Evolutionary conservation across 1,140 invertebrate species (phyloP), one percentile per base, ranked within the genome.

Genomic region (Achatina immaculata): DNA sequence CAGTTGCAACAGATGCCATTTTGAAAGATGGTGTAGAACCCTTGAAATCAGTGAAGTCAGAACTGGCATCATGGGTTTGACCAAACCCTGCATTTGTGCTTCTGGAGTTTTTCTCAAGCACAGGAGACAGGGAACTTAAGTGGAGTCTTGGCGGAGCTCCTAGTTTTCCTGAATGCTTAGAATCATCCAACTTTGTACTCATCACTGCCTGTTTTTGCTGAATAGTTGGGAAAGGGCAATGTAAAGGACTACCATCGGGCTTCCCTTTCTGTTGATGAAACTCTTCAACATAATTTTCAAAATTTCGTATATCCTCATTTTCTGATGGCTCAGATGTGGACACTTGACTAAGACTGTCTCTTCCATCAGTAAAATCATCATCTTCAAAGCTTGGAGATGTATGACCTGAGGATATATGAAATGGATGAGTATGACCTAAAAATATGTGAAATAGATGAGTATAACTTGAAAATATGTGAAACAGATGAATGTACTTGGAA

Each of bases 281-380:
- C 58, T 90, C 88, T 77, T 89, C 88, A 1, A 90, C 84, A 58
- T 90, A 90, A 21, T 85, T 83, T 45, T 90, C 89, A 81, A 90
- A 87, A 68, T 84, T 85, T 43, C 85, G 86, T 68, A 90, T 88
- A 71, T 90, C 89, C 68, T 90, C 89, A 43, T 85, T 87, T 77
- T 90, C 89, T n/a, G 88, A 89, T 65, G 88, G 88, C 72, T 89
- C 88, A 0, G 88, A 88, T 34, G 88, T 88, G 58, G 85, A 87
- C 38, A 89, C 86, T 80, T 88, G 87, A 82, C 89, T 88, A 21
- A 84, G 85, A 73, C 87, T 88, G 73, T 89, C 88, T 84, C 93
- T 93, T 83, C 94, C 94, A 73, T 94, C 93, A 19, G 92, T 92
- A 88, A 93, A 94, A 36, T 94, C 93, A 85, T 94, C 93, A 76